These are phyloP conservation scores for Drosophila glabriapex DNA, from an alignment of 2,888 invertebrate species.

Conservation along the genomic window DNA sequence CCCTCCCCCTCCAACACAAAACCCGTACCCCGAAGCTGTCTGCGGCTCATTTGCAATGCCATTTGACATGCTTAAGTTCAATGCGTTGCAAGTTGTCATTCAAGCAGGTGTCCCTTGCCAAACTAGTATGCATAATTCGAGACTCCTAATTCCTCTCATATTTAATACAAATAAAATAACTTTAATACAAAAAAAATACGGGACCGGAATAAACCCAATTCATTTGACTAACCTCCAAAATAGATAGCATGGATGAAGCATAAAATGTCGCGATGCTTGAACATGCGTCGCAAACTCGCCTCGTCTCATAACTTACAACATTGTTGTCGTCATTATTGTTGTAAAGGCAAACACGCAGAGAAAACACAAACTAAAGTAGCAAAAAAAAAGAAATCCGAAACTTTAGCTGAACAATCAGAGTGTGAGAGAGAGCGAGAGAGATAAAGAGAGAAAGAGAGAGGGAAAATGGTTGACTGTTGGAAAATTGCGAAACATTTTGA, in stretches of 20 bases:
- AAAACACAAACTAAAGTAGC: constrained; percentile 30
- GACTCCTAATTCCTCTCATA: constrained; percentile 12
- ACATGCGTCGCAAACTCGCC: constrained; percentile 21
- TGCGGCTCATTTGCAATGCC: constrained; percentile 66
- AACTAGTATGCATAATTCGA: constrained; percentile 55
- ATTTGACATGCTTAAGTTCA: constrained; percentile 41
- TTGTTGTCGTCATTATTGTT: background rate
- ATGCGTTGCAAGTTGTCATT: constrained; percentile 16
- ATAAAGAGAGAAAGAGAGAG: background rate
- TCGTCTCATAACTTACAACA: background rate
- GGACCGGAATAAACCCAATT: constrained; percentile 34
- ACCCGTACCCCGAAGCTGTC: background rate
- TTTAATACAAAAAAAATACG: background rate
- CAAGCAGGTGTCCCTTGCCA: constrained; percentile 29
- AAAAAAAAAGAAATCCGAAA: background rate
- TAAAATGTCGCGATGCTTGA: constrained; percentile 8
- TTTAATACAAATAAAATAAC: constrained; percentile 13
- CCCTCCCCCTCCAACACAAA: background rate
- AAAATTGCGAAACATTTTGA: constrained; percentile 60
- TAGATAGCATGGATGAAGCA: background rate
- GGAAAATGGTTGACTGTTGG: constrained; percentile 5
- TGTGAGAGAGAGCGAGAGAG: background rate
- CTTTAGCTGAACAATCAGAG: constrained; percentile 32
- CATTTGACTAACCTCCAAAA: background rate
- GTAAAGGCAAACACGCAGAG: constrained; percentile 8